Evolutionary conservation across 2,888 invertebrate genomes (phyloP).

Genomic region (Nebria salina): DNA sequence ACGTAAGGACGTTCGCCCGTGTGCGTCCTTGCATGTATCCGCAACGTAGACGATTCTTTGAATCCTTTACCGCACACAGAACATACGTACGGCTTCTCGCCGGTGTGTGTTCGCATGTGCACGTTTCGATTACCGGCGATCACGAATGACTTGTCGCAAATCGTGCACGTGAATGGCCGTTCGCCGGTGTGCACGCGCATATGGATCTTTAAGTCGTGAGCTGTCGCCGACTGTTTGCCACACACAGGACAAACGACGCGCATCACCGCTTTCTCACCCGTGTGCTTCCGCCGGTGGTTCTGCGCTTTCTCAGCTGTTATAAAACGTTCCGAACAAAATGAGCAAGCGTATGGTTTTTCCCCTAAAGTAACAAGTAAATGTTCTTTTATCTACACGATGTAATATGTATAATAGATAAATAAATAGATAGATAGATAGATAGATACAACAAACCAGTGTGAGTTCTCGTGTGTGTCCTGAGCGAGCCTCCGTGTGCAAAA

Average conservation of each 20-base stretch:
- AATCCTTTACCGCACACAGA: conserved; percentile 26
- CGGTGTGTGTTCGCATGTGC: conserved; percentile 24
- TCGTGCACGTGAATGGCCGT: conserved; percentile 25
- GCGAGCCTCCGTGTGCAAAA: conserved; percentile 51
- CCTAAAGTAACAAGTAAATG: conserved; percentile 6
- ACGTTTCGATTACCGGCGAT: conserved; percentile 31
- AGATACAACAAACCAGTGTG: conserved; percentile 47
- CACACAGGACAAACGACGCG: conserved; percentile 28
- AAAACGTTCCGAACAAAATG: conserved; percentile 20
- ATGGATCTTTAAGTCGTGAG: conserved; percentile 31
- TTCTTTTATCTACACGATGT: neutral
- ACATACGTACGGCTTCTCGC: conserved; percentile 29
- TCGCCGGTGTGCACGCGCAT: conserved; percentile 27
- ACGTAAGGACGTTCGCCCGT: conserved; percentile 32
- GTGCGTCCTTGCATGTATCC: conserved; percentile 25
- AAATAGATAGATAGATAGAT: too few relatives aligned
- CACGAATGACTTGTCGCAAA: conserved; percentile 29
- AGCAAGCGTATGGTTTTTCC: conserved; percentile 29
- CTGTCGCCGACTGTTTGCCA: conserved; percentile 30
- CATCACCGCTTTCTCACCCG: conserved; percentile 30
- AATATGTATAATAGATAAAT: too few relatives aligned
- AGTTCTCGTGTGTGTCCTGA: conserved; percentile 51
- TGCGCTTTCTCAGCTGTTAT: conserved; percentile 32
- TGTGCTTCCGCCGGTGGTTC: conserved; percentile 30
- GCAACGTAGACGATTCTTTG: conserved; percentile 32